Conservation (phyloP, 2,113 vertebrate genomes). For the Leptocoma aspasia region DNA sequence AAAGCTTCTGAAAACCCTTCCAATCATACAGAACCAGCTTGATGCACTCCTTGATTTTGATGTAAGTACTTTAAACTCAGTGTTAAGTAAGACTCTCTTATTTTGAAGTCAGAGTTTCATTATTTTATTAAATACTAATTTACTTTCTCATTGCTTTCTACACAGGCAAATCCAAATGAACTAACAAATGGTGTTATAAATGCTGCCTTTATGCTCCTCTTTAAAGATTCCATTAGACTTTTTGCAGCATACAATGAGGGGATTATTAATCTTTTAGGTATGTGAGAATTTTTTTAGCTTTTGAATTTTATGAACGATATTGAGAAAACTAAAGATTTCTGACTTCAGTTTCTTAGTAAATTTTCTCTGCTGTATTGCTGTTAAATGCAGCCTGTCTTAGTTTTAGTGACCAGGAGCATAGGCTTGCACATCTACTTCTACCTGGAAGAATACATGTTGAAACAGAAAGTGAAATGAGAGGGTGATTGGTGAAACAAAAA, state of each 20-base stretch:
- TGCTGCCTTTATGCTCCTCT: constrained; percentile 94
- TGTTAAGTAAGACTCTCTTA: neutral
- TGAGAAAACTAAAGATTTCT: neutral
- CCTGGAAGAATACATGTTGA: neutral
- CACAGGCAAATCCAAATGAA: constrained; percentile 91
- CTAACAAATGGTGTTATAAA: constrained; percentile 93
- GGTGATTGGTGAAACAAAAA: neutral
- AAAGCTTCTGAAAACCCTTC: constrained; percentile 91
- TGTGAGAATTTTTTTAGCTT: constrained; percentile 36
- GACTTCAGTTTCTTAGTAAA: neutral
- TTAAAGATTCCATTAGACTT: constrained; percentile 95
- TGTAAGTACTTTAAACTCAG: constrained; percentile 66
- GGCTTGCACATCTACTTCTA: neutral
- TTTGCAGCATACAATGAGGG: constrained; percentile 97
- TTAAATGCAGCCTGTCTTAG: neutral
- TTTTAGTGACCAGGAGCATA: neutral
- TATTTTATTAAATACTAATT: constrained; percentile 34
- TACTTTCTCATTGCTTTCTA: constrained; percentile 47
- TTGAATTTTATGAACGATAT: neutral
- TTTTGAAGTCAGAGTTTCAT: neutral
- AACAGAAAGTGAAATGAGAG: neutral
- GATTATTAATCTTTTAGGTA: constrained; percentile 95
- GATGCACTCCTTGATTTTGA: constrained; percentile 95
- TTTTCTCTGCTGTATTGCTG: neutral
- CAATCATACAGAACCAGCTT: constrained; percentile 93